A percentile compares a stretch with the other conserved stretches of the same genome.
These are phyloP conservation scores for Sipha flava DNA, from an alignment of 1,140 invertebrate species.

Conservation along the genomic window DNA sequence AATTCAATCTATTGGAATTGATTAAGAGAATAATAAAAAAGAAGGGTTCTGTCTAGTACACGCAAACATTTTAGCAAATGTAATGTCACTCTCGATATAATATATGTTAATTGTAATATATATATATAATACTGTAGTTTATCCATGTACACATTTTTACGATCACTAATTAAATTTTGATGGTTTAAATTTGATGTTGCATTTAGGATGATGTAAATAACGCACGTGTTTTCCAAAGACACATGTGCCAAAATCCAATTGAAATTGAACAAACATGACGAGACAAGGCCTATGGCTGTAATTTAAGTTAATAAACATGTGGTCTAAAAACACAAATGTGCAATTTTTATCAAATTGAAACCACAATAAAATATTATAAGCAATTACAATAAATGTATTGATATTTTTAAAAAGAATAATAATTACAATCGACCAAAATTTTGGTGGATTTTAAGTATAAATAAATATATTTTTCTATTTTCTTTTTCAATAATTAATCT, in stretches of 20 bases:
- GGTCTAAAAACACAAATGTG: no score
- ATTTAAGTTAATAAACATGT: no score
- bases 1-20: conserved; percentile 6
- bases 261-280: background rate
- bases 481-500: no score
- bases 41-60: background rate
- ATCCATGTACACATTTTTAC: background rate
- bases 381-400: no score
- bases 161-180: background rate
- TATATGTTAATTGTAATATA: background rate
- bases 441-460: no score
- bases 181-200: background rate
- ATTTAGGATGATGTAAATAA: background rate
- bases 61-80: background rate
- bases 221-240: background rate
- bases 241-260: background rate
- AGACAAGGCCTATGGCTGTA: background rate
- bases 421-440: no score
- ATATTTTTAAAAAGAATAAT: no score
- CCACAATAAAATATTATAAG: no score
- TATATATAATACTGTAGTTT: background rate
- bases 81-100: no score
- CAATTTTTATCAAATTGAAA: no score
- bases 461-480: no score
- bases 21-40: background rate